These are phyloP conservation scores for Sylvia borin DNA, from an alignment of 2,797 vertebrate genomes.

Conservation along the genomic window DNA sequence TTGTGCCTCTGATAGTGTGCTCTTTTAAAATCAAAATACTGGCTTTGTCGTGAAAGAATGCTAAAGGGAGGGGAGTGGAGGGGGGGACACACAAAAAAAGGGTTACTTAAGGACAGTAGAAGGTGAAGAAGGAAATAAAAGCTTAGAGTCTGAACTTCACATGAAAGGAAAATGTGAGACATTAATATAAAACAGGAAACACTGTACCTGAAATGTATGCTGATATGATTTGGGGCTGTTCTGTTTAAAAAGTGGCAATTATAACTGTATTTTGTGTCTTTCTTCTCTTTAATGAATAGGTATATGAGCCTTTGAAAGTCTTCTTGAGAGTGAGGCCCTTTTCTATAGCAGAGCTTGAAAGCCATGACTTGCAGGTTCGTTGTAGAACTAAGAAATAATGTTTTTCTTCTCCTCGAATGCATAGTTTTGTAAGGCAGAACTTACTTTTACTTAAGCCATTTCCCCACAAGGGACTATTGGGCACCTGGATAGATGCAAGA, in stretches of 20 bases:
- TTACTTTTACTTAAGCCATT: not conserved
- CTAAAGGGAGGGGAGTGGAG: fast-evolving
- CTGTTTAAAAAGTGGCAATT: not conserved
- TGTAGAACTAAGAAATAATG: not conserved
- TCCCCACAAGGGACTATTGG: not conserved
- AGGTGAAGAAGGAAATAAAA: not conserved
- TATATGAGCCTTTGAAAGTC: constrained; percentile 80
- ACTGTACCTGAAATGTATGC: not conserved
- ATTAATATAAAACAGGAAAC: not conserved
- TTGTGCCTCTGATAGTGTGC: not conserved
- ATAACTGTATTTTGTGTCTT: not conserved
- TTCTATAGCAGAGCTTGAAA: constrained; percentile 81
- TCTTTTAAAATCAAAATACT: not conserved
- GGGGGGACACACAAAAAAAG: too few species aligned
- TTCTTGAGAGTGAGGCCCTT: constrained; percentile 88
- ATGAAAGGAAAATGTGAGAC: not conserved
- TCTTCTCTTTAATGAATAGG: not conserved
- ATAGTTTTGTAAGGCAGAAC: not conserved
- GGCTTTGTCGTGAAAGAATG: not conserved
- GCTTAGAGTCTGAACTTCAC: not conserved
- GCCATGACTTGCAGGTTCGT: constrained; percentile 84
- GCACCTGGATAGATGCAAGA: not conserved
- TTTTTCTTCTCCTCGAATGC: not conserved
- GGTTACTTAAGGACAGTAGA: not conserved
- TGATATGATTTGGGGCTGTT: not conserved